Conservation (phyloP, 2,113 vertebrate genomes). For the Paramormyrops kingsleyae region DNA sequence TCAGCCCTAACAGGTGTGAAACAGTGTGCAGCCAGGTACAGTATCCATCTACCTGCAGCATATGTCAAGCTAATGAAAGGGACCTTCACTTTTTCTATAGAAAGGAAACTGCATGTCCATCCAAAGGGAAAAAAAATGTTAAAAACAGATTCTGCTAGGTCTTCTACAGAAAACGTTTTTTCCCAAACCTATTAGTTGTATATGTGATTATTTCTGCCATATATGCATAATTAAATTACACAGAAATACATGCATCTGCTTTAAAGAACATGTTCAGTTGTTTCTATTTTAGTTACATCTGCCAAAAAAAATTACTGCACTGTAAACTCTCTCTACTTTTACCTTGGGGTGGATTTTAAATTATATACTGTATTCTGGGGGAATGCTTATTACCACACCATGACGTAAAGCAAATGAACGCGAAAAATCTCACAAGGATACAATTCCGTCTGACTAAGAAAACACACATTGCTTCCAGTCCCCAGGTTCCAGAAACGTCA, state of each 20-base stretch:
- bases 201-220: not conserved
- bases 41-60: constrained; percentile 19
- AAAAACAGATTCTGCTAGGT: not conserved
- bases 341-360: not conserved
- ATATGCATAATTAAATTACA: not conserved
- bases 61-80: constrained; percentile 19
- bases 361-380: not conserved
- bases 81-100: not conserved
- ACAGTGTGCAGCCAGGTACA: constrained; percentile 28
- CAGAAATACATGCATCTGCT: not conserved
- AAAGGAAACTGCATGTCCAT: not conserved
- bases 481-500: not conserved
- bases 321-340: not conserved
- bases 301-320: not conserved
- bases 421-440: not conserved
- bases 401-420: not conserved
- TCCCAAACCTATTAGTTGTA: not conserved
- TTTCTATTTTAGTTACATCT: not conserved
- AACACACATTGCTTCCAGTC: not conserved
- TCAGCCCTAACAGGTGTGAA: constrained; percentile 29
- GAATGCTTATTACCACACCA: not conserved
- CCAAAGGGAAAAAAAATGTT: not conserved
- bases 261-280: not conserved
- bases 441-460: not conserved
- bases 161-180: not conserved